Conservation (phyloP, 1,140 invertebrate genomes). For the Bombus consobrinus region DNA sequence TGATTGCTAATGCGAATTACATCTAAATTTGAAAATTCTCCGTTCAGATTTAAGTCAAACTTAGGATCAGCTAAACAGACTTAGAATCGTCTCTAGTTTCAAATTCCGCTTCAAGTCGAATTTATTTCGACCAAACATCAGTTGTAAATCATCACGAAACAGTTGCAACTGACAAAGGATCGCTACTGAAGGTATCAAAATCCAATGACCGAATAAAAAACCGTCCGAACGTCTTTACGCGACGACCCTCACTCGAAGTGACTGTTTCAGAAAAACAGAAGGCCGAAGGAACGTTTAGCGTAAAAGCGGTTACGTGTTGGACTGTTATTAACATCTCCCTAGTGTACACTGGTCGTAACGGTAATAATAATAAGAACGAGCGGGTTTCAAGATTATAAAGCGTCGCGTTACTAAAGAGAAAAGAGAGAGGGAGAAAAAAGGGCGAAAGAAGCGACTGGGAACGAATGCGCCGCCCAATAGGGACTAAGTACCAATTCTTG, state of each 20-base stretch:
- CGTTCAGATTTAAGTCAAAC: too few relatives aligned
- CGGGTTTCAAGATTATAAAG: constrained; percentile 25
- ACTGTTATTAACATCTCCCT: constrained; percentile 16
- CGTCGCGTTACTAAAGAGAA: neutral
- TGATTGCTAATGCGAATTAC: too few relatives aligned
- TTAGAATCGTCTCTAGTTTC: too few relatives aligned
- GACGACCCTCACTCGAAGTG: neutral
- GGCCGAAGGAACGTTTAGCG: neutral
- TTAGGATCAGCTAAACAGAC: too few relatives aligned
- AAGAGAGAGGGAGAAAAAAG: too few relatives aligned
- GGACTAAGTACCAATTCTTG: constrained; percentile 26
- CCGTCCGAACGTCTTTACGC: neutral
- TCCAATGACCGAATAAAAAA: neutral
- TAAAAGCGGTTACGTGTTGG: neutral
- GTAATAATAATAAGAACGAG: neutral
- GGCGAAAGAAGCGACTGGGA: neutral
- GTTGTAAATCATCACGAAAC: too few relatives aligned
- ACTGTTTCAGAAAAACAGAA: neutral
- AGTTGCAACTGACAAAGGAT: too few relatives aligned
- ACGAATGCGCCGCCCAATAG: constrained; percentile 27
- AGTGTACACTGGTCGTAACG: neutral
- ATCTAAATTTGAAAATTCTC: too few relatives aligned
- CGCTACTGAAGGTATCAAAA: neutral
- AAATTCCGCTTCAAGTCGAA: too few relatives aligned
- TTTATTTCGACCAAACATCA: too few relatives aligned